Percentiles rank a stretch among this genome's conserved stretches.
These are phyloP conservation scores for Microtus richardsoni DNA, from an alignment of 2,113 vertebrate species.

Conservation along the genomic window DNA sequence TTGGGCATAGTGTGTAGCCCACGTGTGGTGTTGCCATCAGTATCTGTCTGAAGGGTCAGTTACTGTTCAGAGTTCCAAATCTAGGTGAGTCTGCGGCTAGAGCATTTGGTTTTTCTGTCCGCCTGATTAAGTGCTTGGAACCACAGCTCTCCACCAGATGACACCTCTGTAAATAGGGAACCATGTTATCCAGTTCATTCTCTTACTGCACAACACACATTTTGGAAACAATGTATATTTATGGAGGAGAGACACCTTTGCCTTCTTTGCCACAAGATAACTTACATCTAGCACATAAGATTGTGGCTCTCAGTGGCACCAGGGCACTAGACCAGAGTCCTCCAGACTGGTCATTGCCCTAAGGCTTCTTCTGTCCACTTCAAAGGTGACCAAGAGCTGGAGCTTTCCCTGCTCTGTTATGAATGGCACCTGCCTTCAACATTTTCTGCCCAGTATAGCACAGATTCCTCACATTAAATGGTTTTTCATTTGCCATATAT, in stretches of 20 bases:
- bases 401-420: not conserved
- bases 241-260: not conserved
- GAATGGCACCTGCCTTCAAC: not conserved
- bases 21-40: not conserved
- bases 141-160: not conserved
- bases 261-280: not conserved
- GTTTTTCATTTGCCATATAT: not conserved
- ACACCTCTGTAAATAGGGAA: not conserved
- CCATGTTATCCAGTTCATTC: not conserved
- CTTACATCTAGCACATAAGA: not conserved
- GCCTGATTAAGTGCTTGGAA: not conserved
- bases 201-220: not conserved
- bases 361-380: not conserved
- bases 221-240: not conserved
- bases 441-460: not conserved
- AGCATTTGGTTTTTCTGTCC: not conserved
- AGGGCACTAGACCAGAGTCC: not conserved
- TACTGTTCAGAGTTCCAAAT: conserved; percentile 3
- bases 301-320: not conserved
- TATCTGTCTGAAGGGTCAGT: not conserved
- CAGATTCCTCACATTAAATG: not conserved
- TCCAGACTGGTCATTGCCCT: not conserved
- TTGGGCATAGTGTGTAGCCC: not conserved
- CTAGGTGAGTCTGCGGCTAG: not conserved
- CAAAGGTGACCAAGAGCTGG: not conserved